Conservation (phyloP, 1,140 invertebrate genomes). For the Drosophila baimaii region DNA sequence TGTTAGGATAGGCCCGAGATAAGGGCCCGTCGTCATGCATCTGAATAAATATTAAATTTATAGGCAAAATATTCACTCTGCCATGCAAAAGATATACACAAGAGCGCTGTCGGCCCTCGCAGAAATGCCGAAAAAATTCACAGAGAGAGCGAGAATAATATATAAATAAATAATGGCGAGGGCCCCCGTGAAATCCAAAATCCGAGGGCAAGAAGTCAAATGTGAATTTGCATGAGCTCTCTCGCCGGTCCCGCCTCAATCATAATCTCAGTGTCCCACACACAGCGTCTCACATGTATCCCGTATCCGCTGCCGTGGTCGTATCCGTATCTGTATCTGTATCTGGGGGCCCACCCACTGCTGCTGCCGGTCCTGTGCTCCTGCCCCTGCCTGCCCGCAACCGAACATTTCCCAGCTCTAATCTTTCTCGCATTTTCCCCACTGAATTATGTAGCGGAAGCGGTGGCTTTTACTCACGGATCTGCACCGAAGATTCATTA, state of each 20-base stretch:
- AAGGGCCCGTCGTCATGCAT: conserved; percentile 22
- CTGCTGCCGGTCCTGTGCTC: too few species aligned
- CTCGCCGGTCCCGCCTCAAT: conserved; percentile 39
- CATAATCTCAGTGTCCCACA: conserved; percentile 61
- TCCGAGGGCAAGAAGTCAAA: conserved; percentile 71
- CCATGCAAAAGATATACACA: conserved; percentile 60
- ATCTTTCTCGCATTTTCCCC: conserved; percentile 63
- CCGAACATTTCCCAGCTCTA: conserved; percentile 36
- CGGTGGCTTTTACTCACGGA: conserved; percentile 66
- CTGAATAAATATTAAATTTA: conserved; percentile 70
- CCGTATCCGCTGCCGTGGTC: neutral
- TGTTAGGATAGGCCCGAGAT: conserved; percentile 30
- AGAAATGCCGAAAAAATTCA: neutral
- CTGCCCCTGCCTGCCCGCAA: neutral
- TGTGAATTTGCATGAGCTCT: conserved; percentile 61
- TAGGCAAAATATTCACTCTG: conserved; percentile 74
- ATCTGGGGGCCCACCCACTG: conserved; percentile 9
- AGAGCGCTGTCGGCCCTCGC: conserved; percentile 5
- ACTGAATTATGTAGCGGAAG: conserved; percentile 80
- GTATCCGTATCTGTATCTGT: conserved; percentile 28
- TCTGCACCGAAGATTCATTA: conserved; percentile 65
- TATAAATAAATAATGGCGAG: conserved; percentile 42
- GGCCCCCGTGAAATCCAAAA: conserved; percentile 29
- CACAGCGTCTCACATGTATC: conserved; percentile 14
- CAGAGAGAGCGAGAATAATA: conserved; percentile 33